These are phyloP conservation scores for Uloborus diversus DNA, from an alignment of 1,140 invertebrate genomes.

Conservation along the genomic window DNA sequence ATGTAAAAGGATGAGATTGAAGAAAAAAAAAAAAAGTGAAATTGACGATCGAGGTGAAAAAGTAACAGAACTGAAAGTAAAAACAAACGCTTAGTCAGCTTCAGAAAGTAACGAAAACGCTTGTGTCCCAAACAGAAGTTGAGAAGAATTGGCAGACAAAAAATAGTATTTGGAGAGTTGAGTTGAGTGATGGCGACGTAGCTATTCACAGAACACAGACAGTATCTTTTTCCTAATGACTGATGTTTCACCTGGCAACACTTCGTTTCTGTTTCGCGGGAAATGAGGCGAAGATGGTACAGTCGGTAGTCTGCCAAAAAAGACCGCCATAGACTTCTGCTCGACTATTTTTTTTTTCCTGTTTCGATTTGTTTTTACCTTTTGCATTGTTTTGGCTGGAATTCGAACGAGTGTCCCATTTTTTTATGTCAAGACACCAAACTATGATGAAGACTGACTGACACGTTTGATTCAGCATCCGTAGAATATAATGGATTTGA, in stretches of 20 bases:
- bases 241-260: slow-evolving; percentile 49
- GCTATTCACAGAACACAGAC: slow-evolving; percentile 42
- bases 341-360: too few relatives aligned
- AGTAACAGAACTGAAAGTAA: neutral
- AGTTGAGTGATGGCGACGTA: slow-evolving; percentile 37
- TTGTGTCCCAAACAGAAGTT: slow-evolving; percentile 32
- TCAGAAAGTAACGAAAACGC: slow-evolving; percentile 32
- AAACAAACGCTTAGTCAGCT: slow-evolving; percentile 35
- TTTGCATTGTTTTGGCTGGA: too few relatives aligned
- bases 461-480: too few relatives aligned
- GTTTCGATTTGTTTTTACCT: too few relatives aligned
- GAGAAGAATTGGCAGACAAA: neutral
- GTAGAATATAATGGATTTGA: too few relatives aligned
- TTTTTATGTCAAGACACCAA: too few relatives aligned
- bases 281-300: slow-evolving; percentile 47
- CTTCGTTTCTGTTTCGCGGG: slow-evolving; percentile 47
- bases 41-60: too few relatives aligned
- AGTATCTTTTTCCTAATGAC: slow-evolving; percentile 51
- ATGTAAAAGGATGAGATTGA: neutral
- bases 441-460: too few relatives aligned
- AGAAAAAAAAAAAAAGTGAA: neutral
- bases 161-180: slow-evolving; percentile 29
- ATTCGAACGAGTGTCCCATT: too few relatives aligned
- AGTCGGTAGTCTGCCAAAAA: slow-evolving; percentile 28
- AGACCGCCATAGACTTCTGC: neutral